A percentile compares a stretch with the other conserved stretches of the same genome.
Conservation (phyloP, 2,888 invertebrate species). For the Agrypnus murinus region DNA sequence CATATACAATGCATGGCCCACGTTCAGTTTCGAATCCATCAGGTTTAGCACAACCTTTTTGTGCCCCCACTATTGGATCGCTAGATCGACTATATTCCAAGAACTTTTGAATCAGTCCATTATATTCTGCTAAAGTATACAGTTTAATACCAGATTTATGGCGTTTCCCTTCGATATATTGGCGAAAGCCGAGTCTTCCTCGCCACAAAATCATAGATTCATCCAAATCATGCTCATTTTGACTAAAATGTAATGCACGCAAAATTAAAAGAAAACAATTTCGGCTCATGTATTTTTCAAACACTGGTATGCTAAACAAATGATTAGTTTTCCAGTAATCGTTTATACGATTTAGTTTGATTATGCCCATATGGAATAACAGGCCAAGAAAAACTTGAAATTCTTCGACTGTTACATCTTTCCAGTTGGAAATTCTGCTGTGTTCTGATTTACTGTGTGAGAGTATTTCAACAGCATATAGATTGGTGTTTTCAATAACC, state of each 20-base stretch:
- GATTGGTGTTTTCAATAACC: too few relatives aligned
- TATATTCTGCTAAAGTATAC: conserved; percentile 55
- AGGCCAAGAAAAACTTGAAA: conserved; percentile 65
- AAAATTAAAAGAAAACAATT: conserved; percentile 64
- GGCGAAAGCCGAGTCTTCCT: conserved; percentile 54
- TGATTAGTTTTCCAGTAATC: conserved; percentile 66
- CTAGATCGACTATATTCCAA: conserved; percentile 58
- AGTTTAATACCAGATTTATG: conserved; percentile 61
- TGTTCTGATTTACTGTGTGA: too few relatives aligned
- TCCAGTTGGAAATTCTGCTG: too few relatives aligned
- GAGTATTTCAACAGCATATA: too few relatives aligned
- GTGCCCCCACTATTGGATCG: conserved; percentile 53
- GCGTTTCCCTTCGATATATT: too few relatives aligned
- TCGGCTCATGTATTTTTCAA: conserved; percentile 63
- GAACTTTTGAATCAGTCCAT: conserved; percentile 55
- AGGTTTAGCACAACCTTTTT: conserved; percentile 52
- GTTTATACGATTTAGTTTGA: conserved; percentile 60
- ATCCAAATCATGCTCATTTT: conserved; percentile 50
- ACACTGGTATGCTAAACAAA: conserved; percentile 62
- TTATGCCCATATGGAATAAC: conserved; percentile 66
- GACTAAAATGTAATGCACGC: conserved; percentile 63
- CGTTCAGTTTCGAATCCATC: conserved; percentile 42
- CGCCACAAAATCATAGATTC: too few relatives aligned
- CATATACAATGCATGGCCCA: conserved; percentile 54
- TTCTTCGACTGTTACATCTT: conserved; percentile 58